Evolutionary conservation across 53 echinoderm and acorn worm species (phyloP).

Genomic region (Pentamera pediparva): DNA sequence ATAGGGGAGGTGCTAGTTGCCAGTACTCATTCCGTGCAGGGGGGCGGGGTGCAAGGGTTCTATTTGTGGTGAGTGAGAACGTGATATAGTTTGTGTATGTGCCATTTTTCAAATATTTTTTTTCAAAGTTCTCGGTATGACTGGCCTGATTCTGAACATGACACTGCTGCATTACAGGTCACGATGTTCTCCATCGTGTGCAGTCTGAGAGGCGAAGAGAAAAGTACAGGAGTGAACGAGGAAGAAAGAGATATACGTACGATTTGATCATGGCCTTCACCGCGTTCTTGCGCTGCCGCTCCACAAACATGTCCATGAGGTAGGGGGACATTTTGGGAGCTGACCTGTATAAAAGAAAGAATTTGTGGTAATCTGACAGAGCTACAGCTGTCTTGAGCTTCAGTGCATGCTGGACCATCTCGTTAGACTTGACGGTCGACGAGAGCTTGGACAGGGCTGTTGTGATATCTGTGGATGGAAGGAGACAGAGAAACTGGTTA

Average conservation of each 20-base stretch:
- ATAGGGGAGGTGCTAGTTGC: no score
- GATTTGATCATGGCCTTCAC: constrained; percentile 70
- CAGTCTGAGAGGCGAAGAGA: neutral
- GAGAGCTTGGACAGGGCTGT: constrained; percentile 69
- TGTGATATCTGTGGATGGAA: constrained; percentile 58
- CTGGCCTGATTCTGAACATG: no score
- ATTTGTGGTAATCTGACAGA: constrained; percentile 72
- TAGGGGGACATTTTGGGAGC: constrained; percentile 79
- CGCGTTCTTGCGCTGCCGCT: constrained; percentile 74
- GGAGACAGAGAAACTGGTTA: neutral
- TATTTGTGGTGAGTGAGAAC: no score
- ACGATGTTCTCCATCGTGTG: neutral
- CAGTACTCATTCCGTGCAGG: no score
- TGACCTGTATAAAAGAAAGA: constrained; percentile 82
- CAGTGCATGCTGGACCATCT: constrained; percentile 79
- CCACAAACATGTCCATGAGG: constrained; percentile 88
- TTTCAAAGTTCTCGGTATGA: no score
- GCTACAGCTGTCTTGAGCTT: constrained; percentile 83
- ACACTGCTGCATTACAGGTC: no score
- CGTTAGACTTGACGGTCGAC: constrained; percentile 46
- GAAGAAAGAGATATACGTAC: constrained; percentile 68
- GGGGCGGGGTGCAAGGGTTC: no score
- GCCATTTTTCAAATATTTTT: no score
- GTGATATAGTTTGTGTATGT: no score
- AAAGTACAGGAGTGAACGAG: neutral